Base-by-base conservation (phyloP, 2,797 vertebrate genomes). In the Eremophila alpestris region DNA sequence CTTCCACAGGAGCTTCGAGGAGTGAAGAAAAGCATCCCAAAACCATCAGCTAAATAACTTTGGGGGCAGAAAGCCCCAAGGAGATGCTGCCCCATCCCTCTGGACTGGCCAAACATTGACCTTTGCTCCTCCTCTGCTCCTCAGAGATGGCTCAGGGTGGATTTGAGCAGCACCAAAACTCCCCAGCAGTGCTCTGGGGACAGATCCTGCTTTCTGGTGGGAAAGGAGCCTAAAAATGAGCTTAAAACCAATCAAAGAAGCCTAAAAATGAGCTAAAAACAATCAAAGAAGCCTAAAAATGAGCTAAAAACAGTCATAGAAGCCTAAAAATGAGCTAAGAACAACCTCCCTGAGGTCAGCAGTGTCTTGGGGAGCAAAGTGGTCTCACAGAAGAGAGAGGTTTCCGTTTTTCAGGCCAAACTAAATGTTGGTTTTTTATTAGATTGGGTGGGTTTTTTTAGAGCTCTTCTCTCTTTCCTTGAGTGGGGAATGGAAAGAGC, bases 361-460 rank as follows among this genome's bases (percentile, higher is more conserved):
- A 91, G 86, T 0, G 0, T 46, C 87, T 7, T 7, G 11, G 91
- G 79, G 89, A 94, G 13, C 13, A 36, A 34, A 29, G 14, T 1
- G 7, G 45, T 41, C 65, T 46, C 12, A 1, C 38, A 62, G 80
- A 77, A 79, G 24, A 63, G 29, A 30, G 29, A 56, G 30, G 30
- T 73, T 84, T 86, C 76, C 3, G 4, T 15, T 93, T 80, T 52
- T 62, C 30, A 77, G 46, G 90, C 96, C 94, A 95, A 95, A 84
- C 26, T 56, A 90, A 97, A 96, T 55, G 70, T 90, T 78, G 94
- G 74, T 22, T 85, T 93, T 68, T 38, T 70, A 60, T 81, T 86
- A 60, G 41, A 43, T n/a, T 16, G 36, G 15, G 23, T 26, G 43
- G 43, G 8, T 19, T 73, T 86, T 90, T 91, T 71, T 16, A 34